Base-by-base conservation (phyloP, 2,888 invertebrate genomes). In the Cecidostiba fungosa region DNA sequence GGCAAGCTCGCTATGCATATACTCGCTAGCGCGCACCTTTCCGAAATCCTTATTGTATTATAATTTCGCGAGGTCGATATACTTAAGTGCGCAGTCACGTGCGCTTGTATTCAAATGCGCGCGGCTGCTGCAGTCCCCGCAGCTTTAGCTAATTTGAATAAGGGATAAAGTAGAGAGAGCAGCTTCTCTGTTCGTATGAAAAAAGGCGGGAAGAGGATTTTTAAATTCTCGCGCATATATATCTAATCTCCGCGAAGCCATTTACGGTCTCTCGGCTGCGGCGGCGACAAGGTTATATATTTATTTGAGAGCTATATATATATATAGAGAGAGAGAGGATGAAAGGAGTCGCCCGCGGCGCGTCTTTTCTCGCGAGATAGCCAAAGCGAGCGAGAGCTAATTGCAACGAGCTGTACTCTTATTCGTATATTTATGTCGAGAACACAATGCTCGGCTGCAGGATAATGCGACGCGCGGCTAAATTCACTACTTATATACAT, bases 141-240 rank as follows among this genome's bases (percentile, higher is more conserved):
- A 90, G 91, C 89, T 89, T 88, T 89, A 89, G 90, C 50, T 90
- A 90, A 92, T 92, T 92, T 92, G 91, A 92, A 92, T 92, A 92
- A 91, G 90, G 90, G 91, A 91, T 91, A 70, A 70, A 36, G 69
- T 70, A 70, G 36, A 59, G 54, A 59, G n/a, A 54, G 54, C 19
- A 59, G 54, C 54, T 59, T n/a, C 54, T 59, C 36, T n/a, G 72
- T 10, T 72, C 23, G 16, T 6, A 72, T n/a, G 70, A 36, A 72
- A 72, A 39, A 39, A n/a, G 36, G 39, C 8, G 39, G n/a, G 39
- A 36, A 39, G 72, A 72, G 39, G n/a, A 36, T n/a, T 39, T 36
- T 39, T 72, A n/a, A n/a, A 39, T 72, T 72, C 72, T 72, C 72
- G 72, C 39, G 39, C 26, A 26, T 29, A 50, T 4, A n/a, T 32